These are phyloP conservation scores for Dinoponera quadriceps DNA, from an alignment of 1,140 invertebrate genomes.

Conservation along the genomic window DNA sequence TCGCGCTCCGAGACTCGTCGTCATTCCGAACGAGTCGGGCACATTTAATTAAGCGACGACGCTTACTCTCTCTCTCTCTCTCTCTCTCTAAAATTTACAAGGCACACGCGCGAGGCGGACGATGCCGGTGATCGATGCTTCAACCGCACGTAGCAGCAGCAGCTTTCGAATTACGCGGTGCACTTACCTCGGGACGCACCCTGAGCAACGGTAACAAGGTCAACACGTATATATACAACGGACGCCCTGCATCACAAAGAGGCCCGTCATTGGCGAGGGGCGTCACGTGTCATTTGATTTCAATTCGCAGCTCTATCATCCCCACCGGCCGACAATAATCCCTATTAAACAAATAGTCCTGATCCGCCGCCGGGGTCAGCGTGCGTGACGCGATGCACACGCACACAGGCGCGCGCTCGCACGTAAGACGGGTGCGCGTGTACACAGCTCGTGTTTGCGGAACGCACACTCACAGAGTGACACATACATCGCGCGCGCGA, in stretches of 20 bases:
- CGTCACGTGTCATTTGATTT: conserved; percentile 81
- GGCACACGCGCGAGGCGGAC: background rate
- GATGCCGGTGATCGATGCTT: conserved; percentile 8
- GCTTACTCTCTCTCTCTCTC: no score
- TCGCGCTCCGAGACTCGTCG: no score
- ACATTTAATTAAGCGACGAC: background rate
- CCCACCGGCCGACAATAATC: conserved; percentile 76
- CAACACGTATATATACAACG: conserved; percentile 24
- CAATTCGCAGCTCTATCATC: conserved; percentile 72
- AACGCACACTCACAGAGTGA: conserved; percentile 27
- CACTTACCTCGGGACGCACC: conserved; percentile 11
- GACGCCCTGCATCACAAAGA: conserved; percentile 47
- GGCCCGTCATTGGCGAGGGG: conserved; percentile 64
- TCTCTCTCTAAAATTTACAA: background rate
- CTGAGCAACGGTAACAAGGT: conserved; percentile 38
- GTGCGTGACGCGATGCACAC: conserved; percentile 16
- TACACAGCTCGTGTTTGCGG: conserved; percentile 59
- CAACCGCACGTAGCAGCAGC: background rate
- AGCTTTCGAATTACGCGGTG: conserved; percentile 21
- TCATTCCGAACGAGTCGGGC: background rate
- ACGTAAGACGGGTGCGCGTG: conserved; percentile 37
- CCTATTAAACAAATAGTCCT: conserved; percentile 82
- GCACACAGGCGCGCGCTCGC: background rate
- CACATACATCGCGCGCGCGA: background rate
- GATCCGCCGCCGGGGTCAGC: conserved; percentile 48